These are phyloP conservation scores for Apostichopus leukothele DNA, from an alignment of 53 echinoderm and acorn worm species.

Conservation along the genomic window DNA sequence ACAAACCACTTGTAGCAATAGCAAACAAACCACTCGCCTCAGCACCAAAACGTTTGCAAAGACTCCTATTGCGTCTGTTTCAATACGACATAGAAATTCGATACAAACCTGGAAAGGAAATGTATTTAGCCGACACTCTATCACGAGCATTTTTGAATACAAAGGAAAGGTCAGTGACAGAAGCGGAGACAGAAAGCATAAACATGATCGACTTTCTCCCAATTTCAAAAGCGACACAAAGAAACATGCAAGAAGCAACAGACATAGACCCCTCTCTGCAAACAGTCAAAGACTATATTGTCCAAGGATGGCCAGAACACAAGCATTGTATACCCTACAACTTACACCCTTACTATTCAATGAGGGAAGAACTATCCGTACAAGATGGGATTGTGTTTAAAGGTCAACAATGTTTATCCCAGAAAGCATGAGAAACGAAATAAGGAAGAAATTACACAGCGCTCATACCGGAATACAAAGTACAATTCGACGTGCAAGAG, in stretches of 20 bases:
- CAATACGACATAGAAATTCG: constrained; percentile 61
- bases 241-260: background rate
- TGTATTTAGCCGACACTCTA: constrained; percentile 59
- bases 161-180: constrained; percentile 24
- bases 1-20: constrained; percentile 62
- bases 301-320: constrained; percentile 47
- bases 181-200: constrained; percentile 41
- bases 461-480: constrained; percentile 50
- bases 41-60: constrained; percentile 66
- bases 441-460: constrained; percentile 49
- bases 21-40: constrained; percentile 52
- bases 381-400: constrained; percentile 40
- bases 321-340: background rate
- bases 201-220: constrained; percentile 49
- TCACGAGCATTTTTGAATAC: constrained; percentile 48
- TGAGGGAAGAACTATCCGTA: constrained; percentile 25
- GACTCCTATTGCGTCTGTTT: constrained; percentile 55
- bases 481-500: constrained; percentile 41
- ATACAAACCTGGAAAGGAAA: constrained; percentile 58
- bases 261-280: constrained; percentile 44
- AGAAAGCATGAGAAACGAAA: background rate
- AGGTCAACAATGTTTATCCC: constrained; percentile 39
- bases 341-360: constrained; percentile 15
- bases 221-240: constrained; percentile 7
- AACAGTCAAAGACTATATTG: constrained; percentile 52